phyloP scores from a whole-genome alignment of 2,888 invertebrate species.

The Reticulitermes lucifugus region DNA sequence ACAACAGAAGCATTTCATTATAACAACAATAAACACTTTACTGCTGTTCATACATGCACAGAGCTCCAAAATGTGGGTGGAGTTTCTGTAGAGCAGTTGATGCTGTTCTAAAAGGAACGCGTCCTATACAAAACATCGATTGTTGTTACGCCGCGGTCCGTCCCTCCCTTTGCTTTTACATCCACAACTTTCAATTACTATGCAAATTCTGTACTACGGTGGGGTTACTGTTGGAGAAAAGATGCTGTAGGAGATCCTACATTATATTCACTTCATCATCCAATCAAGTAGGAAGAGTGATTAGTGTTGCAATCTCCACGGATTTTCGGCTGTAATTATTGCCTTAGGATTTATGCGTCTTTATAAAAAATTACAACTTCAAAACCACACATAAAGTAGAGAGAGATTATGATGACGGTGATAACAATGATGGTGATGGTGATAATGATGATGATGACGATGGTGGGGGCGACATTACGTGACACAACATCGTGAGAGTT shows the following conservation, averaged over 20 bases:
- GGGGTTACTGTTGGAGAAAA: neutral
- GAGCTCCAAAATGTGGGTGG: neutral
- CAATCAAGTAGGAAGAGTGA: neutral
- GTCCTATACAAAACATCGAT: slow-evolving; percentile 24
- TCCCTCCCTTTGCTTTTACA: slow-evolving; percentile 19
- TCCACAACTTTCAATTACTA: slow-evolving; percentile 38
- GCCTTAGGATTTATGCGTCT: neutral
- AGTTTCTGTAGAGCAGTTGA: neutral
- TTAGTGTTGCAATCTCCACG: neutral
- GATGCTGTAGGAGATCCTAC: neutral
- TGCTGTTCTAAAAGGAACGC: neutral
- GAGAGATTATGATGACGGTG: too few species aligned
- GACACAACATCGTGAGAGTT: too few species aligned
- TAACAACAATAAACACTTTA: slow-evolving; percentile 5
- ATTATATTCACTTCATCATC: neutral
- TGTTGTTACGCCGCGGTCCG: neutral
- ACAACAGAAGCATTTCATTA: slow-evolving; percentile 23
- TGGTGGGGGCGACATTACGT: too few species aligned
- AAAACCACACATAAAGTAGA: too few species aligned
- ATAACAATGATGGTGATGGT: too few species aligned
- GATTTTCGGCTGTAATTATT: neutral
- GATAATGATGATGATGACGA: too few species aligned
- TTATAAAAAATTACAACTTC: too few species aligned
- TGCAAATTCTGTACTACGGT: slow-evolving; percentile 17
- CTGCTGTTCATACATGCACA: neutral